Percentiles rank a stretch among this genome's conserved stretches.
phyloP scores from a whole-genome alignment of 2,113 vertebrate genomes.

The Lamprologus ornatipinnis region DNA sequence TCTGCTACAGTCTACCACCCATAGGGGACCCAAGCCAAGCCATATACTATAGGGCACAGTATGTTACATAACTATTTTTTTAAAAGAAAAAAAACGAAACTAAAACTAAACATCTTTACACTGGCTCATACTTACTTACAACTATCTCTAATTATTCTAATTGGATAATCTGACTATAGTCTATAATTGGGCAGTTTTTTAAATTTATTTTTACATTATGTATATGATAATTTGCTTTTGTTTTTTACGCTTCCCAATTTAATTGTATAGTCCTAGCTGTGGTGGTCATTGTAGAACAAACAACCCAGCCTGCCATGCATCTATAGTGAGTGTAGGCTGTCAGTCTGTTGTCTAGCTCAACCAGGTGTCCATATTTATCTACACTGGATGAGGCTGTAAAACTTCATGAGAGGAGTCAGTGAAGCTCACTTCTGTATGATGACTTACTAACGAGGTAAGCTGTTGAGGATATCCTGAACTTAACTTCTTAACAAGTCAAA shows the following conservation, averaged over 20 bases:
- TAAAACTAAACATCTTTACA: not conserved
- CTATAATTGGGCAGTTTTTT: not conserved
- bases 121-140: not conserved
- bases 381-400: not conserved
- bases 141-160: not conserved
- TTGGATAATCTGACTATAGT: not conserved
- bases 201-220: accelerated
- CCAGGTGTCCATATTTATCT: not conserved
- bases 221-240: not conserved
- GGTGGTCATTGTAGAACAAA: not conserved
- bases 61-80: not conserved
- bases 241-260: not conserved
- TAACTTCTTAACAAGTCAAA: not conserved
- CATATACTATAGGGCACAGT: not conserved
- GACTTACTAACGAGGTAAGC: not conserved
- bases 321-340: not conserved
- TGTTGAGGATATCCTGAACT: not conserved
- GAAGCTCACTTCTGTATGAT: not conserved
- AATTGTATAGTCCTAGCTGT: not conserved
- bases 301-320: not conserved
- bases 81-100: accelerated
- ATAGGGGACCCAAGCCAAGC: not conserved
- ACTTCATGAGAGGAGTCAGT: not conserved
- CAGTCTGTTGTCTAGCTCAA: not conserved
- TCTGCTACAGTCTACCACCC: not conserved